Base-by-base conservation (phyloP, 2,113 vertebrate genomes). In the Microtus ochrogaster region DNA sequence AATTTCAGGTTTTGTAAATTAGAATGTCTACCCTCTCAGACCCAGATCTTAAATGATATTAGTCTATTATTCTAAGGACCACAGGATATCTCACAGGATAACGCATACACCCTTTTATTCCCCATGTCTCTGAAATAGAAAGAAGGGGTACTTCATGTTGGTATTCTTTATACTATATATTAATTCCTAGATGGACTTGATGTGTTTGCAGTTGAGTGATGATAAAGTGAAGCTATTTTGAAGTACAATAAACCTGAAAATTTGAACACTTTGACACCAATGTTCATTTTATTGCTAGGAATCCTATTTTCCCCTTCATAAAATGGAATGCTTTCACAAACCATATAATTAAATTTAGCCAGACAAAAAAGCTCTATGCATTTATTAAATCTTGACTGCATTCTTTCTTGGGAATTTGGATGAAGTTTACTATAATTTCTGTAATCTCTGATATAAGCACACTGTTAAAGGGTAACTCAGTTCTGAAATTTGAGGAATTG, bases 331-430 rank as follows among this genome's bases (percentile, higher is more conserved):
- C 93, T 98, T 98, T 84, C 88, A 68, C 98, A 96, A 98, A 97
- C 91, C 91, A 97, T 98, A 95, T 98, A 98, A 98, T 98, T 98
- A 98, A 98, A 98, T 98, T 96, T 98, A 97, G 94, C 94, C 95
- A 95, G 49, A 97, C 96, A 86, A 97, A 97, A 97, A 98, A 96
- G 93, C 97, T 96, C 93, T 94, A 78, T 97, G 89, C 61, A 89
- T 97, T 98, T 97, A 96, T 98, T 98, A 98, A 98, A 95, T 98
- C 93, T 95, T 95, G 74, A 93, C 93, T 97, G 63, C 81, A 97
- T 93, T 83, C 89, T 76, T 98, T 78, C 97, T 91, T 97, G 97
- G 97, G 36, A 96, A 96, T 82, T 98, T 96, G 95, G 77, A 78
- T 95, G 96, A 98, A 95, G 89, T 98, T 97, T 97, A 94, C 77